Conservation (phyloP, 1,140 invertebrate species). For the Drosophila subobscura region DNA sequence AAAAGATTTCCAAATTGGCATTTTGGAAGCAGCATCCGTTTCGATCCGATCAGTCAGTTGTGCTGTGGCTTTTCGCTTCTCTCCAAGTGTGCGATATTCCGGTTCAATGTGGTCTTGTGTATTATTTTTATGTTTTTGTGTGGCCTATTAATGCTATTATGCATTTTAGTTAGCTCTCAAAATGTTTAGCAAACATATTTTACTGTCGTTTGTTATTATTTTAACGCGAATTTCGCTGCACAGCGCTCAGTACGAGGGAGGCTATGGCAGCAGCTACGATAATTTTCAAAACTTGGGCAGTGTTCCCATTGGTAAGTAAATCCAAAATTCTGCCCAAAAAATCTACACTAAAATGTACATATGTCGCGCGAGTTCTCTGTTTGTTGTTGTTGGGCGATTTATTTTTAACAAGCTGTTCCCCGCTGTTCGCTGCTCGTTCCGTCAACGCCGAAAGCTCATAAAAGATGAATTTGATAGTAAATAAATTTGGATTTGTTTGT, state of each 20-base stretch:
- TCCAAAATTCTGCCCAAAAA: slow-evolving; percentile 12
- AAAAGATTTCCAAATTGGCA: slow-evolving; percentile 44
- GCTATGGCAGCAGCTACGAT: slow-evolving; percentile 37
- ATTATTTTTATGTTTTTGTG: neutral
- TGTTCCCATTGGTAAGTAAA: slow-evolving; percentile 66
- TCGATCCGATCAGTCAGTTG: slow-evolving; percentile 19
- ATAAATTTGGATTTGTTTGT: slow-evolving; percentile 59
- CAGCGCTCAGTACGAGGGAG: slow-evolving; percentile 38
- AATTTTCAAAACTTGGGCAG: slow-evolving; percentile 45
- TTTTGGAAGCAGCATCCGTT: slow-evolving; percentile 49
- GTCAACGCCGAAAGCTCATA: slow-evolving; percentile 77
- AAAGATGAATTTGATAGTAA: slow-evolving; percentile 56
- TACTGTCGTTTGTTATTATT: slow-evolving; percentile 19
- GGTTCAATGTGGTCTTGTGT: neutral
- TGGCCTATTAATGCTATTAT: slow-evolving; percentile 21
- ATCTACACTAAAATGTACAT: slow-evolving; percentile 18
- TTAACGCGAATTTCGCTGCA: neutral
- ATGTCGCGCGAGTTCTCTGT: slow-evolving; percentile 36
- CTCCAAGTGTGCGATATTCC: slow-evolving; percentile 33
- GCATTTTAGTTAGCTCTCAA: slow-evolving; percentile 28
- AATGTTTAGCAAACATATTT: slow-evolving; percentile 36
- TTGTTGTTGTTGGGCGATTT: slow-evolving; percentile 54
- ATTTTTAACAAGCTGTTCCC: slow-evolving; percentile 59
- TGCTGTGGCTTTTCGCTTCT: slow-evolving; percentile 47
- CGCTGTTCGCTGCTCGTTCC: slow-evolving; percentile 69